These are phyloP conservation scores for Scartelaos histophorus DNA, from an alignment of 2,113 vertebrate species.

Conservation along the genomic window DNA sequence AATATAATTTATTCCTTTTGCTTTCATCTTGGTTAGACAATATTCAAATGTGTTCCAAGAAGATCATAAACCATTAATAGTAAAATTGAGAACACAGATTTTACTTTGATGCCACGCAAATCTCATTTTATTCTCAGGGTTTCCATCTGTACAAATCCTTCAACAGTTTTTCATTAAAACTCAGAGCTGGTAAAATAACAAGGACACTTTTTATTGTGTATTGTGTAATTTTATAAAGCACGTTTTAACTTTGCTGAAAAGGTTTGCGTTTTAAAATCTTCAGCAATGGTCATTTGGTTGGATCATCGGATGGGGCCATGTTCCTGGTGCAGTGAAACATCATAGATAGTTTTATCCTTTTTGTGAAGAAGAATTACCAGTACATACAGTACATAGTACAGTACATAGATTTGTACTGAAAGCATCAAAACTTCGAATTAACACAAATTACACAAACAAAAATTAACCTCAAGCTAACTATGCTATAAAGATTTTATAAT, in stretches of 20 bases:
- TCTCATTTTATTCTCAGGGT: background rate
- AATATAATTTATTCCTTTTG: no score
- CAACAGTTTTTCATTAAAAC: conserved; percentile 7
- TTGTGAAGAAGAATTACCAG: no score
- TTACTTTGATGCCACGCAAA: conserved; percentile 1
- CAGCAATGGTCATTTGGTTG: background rate
- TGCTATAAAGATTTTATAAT: no score
- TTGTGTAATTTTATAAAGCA: conserved; percentile 1
- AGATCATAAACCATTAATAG: background rate
- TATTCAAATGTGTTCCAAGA: background rate
- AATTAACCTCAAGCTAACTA: no score
- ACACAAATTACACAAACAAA: no score
- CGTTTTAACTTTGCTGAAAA: background rate
- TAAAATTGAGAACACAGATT: background rate
- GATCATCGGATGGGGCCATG: background rate
- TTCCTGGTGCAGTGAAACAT: no score
- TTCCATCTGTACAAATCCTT: background rate
- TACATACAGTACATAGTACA: no score
- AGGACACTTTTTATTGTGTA: conserved; percentile 3
- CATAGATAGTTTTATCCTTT: background rate
- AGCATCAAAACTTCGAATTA: no score
- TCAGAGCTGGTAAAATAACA: background rate
- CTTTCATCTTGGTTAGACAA: background rate
- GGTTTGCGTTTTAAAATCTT: background rate
- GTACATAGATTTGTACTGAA: no score